These are phyloP conservation scores for Malurus leucopterus DNA, from an alignment of 2,797 vertebrate species.

Conservation along the genomic window DNA sequence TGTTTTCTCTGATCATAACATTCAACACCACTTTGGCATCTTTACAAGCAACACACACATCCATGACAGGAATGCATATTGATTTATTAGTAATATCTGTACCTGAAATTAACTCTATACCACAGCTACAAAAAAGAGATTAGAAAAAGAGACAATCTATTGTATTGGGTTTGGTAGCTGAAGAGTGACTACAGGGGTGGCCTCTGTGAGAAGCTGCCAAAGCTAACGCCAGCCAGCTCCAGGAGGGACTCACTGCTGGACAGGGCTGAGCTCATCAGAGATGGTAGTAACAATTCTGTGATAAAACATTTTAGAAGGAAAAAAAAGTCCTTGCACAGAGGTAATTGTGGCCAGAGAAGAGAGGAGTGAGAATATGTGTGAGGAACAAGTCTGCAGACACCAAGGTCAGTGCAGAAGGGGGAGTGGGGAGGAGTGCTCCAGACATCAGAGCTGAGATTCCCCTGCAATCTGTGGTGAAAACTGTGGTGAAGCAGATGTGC, in stretches of 20 bases:
- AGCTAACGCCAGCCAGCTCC: neutral
- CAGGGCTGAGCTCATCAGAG: neutral
- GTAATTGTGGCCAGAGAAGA: neutral
- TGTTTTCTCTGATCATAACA: neutral
- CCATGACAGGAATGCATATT: neutral
- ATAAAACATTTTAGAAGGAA: neutral
- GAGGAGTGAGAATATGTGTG: neutral
- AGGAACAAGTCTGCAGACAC: neutral
- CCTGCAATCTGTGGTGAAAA: fast-evolving
- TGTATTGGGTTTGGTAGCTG: neutral
- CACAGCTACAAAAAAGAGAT: neutral
- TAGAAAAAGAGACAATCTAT: neutral
- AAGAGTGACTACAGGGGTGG: neutral
- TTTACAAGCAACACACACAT: neutral
- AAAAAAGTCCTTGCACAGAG: neutral
- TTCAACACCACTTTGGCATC: neutral
- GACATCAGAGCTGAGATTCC: fast-evolving
- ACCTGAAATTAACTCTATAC: neutral
- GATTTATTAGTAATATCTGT: neutral
- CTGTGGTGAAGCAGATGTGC: neutral
- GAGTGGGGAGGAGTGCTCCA: neutral
- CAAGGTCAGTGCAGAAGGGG: neutral
- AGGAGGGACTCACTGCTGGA: neutral
- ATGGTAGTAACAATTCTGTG: neutral
- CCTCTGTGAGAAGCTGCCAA: neutral